These are phyloP conservation scores for Dynastes hyllus DNA, from an alignment of 2,888 invertebrate genomes.

Conservation along the genomic window DNA sequence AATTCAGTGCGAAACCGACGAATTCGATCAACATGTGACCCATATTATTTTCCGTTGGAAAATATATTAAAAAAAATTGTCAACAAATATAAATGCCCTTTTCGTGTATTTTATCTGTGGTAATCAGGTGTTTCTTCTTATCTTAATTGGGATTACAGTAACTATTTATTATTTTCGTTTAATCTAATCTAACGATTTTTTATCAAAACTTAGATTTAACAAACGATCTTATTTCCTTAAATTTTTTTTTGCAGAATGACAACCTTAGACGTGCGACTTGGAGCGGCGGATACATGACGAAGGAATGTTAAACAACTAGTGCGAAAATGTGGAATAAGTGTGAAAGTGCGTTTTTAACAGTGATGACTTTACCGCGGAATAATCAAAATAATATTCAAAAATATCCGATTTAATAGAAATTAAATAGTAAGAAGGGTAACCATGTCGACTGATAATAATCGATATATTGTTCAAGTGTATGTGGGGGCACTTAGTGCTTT, in stretches of 20 bases:
- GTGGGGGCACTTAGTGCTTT: constrained; percentile 91
- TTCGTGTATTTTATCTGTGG: constrained; percentile 15
- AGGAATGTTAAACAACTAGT: not conserved
- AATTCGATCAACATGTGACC: constrained; percentile 73
- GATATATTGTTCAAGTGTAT: constrained; percentile 88
- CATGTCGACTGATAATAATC: constrained; percentile 78
- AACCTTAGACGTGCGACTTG: constrained; percentile 34
- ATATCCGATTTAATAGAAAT: constrained; percentile 17
- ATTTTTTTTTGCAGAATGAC: constrained; percentile 42
- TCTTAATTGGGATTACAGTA: constrained; percentile 23
- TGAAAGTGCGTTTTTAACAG: constrained; percentile 29
- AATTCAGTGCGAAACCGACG: constrained; percentile 52
- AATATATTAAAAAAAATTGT: constrained; percentile 27
- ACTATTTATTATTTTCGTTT: constrained; percentile 30
- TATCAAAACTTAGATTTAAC: constrained; percentile 30
- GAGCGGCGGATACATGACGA: constrained; percentile 19
- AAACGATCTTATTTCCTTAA: constrained; percentile 9
- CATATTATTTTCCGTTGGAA: constrained; percentile 64
- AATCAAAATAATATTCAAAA: constrained; percentile 27
- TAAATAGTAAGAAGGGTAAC: constrained; percentile 68
- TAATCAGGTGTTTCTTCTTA: constrained; percentile 39
- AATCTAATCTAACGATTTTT: constrained; percentile 36
- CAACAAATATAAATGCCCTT: constrained; percentile 38
- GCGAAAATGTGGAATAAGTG: constrained; percentile 30
- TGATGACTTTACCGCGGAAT: constrained; percentile 34